These are phyloP conservation scores for Holothuria leucospilota DNA, from an alignment of 53 echinoderm and acorn worm genomes.

Conservation along the genomic window DNA sequence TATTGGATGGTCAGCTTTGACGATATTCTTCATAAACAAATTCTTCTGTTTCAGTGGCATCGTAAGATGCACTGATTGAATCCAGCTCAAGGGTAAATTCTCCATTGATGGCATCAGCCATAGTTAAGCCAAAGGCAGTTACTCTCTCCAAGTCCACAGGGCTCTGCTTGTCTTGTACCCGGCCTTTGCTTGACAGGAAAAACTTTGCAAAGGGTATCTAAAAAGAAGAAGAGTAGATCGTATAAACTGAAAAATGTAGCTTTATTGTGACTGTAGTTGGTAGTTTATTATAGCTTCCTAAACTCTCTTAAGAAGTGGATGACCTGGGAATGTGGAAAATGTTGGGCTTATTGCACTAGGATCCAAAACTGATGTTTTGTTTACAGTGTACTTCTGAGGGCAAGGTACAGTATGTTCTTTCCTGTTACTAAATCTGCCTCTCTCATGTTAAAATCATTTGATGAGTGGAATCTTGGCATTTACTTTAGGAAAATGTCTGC, in stretches of 20 bases:
- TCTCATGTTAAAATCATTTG: no score
- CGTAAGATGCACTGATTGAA: constrained; percentile 78
- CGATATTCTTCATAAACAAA: constrained; percentile 90
- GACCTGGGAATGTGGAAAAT: no score
- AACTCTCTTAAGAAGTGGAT: no score
- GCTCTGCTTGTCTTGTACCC: constrained; percentile 89
- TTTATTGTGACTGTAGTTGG: background rate
- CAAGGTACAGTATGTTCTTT: no score
- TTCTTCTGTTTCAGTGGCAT: constrained; percentile 88
- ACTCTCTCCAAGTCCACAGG: constrained; percentile 77
- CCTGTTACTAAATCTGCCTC: no score
- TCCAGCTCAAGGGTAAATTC: constrained; percentile 93
- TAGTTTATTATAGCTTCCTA: no score
- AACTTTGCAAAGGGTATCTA: constrained; percentile 99
- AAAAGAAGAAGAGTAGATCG: background rate
- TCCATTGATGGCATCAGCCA: constrained; percentile 92
- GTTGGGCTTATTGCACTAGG: no score
- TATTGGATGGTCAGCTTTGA: background rate
- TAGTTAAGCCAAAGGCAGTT: constrained; percentile 77
- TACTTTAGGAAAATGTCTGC: no score
- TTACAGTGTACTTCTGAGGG: no score
- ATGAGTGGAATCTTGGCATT: no score
- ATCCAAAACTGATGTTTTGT: no score
- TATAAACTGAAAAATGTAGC: background rate
- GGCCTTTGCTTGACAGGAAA: constrained; percentile 87